phyloP scores from a whole-genome alignment of 2,113 vertebrate genomes.

The Ptychochromis oligacanthus region DNA sequence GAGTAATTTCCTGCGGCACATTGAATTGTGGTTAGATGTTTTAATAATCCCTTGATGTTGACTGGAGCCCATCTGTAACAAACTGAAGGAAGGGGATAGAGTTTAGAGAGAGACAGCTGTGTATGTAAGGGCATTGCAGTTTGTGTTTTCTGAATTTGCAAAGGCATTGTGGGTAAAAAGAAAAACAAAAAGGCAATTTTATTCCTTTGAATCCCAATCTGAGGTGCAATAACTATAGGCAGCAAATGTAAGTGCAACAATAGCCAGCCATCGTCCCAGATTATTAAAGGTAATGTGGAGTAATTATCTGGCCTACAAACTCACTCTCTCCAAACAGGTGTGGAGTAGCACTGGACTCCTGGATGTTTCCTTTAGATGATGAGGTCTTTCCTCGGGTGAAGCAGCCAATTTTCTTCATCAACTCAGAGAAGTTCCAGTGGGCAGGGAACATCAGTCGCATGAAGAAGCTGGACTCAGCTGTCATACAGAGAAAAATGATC shows the following conservation, averaged over 20 bases:
- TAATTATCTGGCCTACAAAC: neutral
- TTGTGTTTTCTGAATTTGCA: neutral
- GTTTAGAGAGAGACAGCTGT: neutral
- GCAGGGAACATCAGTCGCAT: slow-evolving; percentile 85
- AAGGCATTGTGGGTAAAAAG: too few relatives aligned
- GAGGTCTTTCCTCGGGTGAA: slow-evolving; percentile 83
- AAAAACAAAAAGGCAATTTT: too few relatives aligned
- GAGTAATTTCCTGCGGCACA: too few relatives aligned
- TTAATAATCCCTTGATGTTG: too few relatives aligned
- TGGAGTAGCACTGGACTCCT: slow-evolving; percentile 89
- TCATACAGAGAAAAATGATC: slow-evolving; percentile 92
- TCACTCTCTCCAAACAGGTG: slow-evolving; percentile 73
- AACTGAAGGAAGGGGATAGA: too few relatives aligned
- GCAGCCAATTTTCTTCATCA: slow-evolving; percentile 95
- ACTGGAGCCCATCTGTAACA: too few relatives aligned
- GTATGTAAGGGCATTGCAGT: neutral
- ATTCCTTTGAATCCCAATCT: too few relatives aligned
- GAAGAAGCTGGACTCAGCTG: slow-evolving; percentile 80
- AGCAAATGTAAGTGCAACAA: too few relatives aligned
- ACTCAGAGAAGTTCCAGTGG: slow-evolving; percentile 94
- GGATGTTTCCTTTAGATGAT: slow-evolving; percentile 91
- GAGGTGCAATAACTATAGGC: too few relatives aligned
- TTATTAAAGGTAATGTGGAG: fast-evolving
- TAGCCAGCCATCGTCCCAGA: neutral
- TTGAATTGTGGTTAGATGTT: too few relatives aligned